These are phyloP conservation scores for Molossus molossus DNA, from an alignment of 2,797 vertebrate species.

Conservation along the genomic window DNA sequence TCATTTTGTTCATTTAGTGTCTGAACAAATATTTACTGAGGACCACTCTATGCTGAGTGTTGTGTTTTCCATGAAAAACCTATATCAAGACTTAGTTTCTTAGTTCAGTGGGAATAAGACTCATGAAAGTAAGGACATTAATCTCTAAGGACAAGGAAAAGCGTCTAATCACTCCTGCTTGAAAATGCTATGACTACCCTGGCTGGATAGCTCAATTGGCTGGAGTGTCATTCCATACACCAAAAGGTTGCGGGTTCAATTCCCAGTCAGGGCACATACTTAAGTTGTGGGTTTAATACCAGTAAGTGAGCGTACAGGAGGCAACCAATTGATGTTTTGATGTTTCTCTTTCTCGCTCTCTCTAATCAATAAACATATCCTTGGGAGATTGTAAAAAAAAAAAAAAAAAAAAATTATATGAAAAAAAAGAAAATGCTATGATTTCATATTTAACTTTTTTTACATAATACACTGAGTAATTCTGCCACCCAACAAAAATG, in stretches of 20 bases:
- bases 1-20: background rate
- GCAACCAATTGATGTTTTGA: background rate
- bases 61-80: background rate
- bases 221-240: background rate
- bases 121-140: background rate
- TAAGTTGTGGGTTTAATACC: background rate
- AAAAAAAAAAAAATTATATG: too few relatives aligned
- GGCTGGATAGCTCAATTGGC: background rate
- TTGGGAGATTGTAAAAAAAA: background rate
- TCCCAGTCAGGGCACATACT: background rate
- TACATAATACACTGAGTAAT: background rate
- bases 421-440: background rate
- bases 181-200: background rate
- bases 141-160: background rate
- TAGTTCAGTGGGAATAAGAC: background rate
- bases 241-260: background rate
- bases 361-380: background rate
- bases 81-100: background rate
- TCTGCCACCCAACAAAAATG: background rate
- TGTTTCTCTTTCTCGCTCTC: background rate
- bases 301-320: background rate
- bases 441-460: background rate
- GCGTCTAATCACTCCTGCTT: background rate
- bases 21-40: conserved; percentile 5
- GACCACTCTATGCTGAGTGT: fast-evolving